Percentiles rank a stretch among this genome's conserved stretches.
phyloP scores from a whole-genome alignment of 2,888 invertebrate genomes.

The Microplitis deprimator region DNA sequence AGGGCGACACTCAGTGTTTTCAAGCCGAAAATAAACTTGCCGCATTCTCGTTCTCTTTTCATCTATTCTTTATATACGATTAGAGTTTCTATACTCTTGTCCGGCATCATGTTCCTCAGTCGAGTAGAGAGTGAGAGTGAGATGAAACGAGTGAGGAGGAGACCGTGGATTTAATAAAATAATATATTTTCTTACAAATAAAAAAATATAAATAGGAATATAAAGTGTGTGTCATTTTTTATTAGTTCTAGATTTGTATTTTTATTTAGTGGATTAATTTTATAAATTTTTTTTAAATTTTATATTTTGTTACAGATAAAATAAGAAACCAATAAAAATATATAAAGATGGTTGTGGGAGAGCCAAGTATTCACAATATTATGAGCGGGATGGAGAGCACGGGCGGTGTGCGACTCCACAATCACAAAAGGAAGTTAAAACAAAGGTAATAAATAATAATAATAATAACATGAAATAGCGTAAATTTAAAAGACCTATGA shows the following conservation, averaged over 20 bases:
- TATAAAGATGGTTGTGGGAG: constrained; percentile 87
- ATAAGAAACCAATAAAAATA: constrained; percentile 35
- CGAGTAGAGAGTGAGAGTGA: constrained; percentile 15
- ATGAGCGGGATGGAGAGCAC: constrained; percentile 94
- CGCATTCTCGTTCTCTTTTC: constrained; percentile 53
- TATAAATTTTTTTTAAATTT: background rate
- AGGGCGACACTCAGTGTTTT: constrained; percentile 57
- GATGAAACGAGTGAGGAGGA: constrained; percentile 30
- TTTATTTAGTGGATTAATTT: background rate
- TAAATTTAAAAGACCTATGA: constrained; percentile 33
- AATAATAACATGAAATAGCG: constrained; percentile 18
- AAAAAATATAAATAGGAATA: constrained; percentile 10
- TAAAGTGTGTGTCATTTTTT: background rate
- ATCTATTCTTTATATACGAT: constrained; percentile 49
- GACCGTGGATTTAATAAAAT: constrained; percentile 33
- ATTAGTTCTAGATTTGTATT: background rate
- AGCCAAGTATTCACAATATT: constrained; percentile 86
- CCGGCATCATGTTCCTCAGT: constrained; percentile 3
- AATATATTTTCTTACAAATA: constrained; percentile 3
- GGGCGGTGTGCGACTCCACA: constrained; percentile 90
- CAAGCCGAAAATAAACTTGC: constrained; percentile 66
- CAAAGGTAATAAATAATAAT: constrained; percentile 78
- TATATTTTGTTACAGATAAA: constrained; percentile 50
- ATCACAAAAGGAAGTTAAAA: constrained; percentile 89
- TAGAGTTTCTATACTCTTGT: constrained; percentile 35